Evolutionary conservation across 2,113 vertebrate genomes (phyloP).

Genomic region (Psilopogon haemacephalus): DNA sequence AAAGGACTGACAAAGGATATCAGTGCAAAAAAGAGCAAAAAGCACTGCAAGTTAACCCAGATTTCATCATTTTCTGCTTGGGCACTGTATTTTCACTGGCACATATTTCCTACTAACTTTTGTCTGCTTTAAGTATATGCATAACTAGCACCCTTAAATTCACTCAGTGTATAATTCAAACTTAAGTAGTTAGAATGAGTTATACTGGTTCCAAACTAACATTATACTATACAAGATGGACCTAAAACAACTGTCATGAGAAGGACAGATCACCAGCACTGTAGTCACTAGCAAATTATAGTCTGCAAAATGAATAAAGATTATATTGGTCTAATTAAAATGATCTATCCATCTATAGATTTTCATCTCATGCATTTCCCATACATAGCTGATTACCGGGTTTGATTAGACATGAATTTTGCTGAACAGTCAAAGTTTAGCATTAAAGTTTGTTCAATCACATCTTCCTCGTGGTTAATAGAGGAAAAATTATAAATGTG

Average conservation of each 20-base stretch:
- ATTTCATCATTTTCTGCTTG: not conserved
- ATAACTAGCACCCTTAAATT: not conserved
- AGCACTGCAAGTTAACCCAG: not conserved
- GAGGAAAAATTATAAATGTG: not conserved
- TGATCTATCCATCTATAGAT: not conserved
- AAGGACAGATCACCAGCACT: not conserved
- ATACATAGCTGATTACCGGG: not conserved
- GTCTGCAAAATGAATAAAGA: not conserved
- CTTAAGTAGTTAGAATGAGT: not conserved
- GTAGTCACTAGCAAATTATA: not conserved
- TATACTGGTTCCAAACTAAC: not conserved
- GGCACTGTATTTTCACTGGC: not conserved
- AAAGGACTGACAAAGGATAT: constrained; percentile 51
- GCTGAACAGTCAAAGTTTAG: not conserved
- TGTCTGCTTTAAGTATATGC: not conserved
- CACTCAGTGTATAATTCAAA: not conserved
- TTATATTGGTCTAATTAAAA: not conserved
- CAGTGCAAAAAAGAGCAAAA: not conserved
- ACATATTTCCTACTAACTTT: not conserved
- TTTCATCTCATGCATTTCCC: not conserved
- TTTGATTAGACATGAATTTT: not conserved
- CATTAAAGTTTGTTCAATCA: not conserved
- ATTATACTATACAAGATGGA: not conserved
- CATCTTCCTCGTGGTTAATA: not conserved
- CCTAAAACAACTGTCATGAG: not conserved